Conservation (phyloP, 1,140 invertebrate genomes). For the Schlechtendalia chinensis region DNA sequence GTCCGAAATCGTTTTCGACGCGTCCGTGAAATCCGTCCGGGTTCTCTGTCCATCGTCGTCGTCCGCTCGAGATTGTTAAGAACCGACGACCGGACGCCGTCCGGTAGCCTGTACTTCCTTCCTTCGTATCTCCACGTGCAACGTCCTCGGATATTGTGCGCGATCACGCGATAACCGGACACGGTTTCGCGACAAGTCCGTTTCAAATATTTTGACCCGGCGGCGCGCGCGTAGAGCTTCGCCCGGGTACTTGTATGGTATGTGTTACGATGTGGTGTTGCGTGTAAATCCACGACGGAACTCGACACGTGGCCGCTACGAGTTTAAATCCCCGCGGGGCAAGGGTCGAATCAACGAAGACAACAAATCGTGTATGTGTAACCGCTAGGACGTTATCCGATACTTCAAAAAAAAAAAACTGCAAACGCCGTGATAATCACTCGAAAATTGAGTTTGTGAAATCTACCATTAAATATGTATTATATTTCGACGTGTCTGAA, state of each 20-base stretch:
- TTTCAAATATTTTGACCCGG: constrained; percentile 42
- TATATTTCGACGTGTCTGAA: too few species aligned
- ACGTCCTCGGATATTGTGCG: not conserved
- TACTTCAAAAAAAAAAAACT: too few species aligned
- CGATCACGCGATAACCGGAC: not conserved
- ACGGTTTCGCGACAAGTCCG: constrained; percentile 2
- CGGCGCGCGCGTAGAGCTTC: constrained; percentile 24
- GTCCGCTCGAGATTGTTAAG: too few species aligned
- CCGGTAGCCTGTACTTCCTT: constrained; percentile 26
- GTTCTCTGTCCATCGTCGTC: too few species aligned
- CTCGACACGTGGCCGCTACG: constrained; percentile 7
- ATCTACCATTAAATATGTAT: too few species aligned
- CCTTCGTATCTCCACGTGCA: not conserved
- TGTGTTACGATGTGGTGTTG: not conserved
- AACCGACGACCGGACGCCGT: not conserved
- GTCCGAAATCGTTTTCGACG: too few species aligned
- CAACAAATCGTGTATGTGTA: too few species aligned
- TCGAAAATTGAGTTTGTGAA: too few species aligned
- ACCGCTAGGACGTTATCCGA: too few species aligned
- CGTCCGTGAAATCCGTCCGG: too few species aligned
- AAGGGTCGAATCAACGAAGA: not conserved
- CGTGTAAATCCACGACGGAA: constrained; percentile 24
- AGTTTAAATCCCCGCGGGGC: constrained; percentile 21
- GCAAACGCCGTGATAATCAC: too few species aligned
- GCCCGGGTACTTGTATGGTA: constrained; percentile 32